phyloP scores from a whole-genome alignment of 2,888 invertebrate genomes.

The Sesia apiformis region DNA sequence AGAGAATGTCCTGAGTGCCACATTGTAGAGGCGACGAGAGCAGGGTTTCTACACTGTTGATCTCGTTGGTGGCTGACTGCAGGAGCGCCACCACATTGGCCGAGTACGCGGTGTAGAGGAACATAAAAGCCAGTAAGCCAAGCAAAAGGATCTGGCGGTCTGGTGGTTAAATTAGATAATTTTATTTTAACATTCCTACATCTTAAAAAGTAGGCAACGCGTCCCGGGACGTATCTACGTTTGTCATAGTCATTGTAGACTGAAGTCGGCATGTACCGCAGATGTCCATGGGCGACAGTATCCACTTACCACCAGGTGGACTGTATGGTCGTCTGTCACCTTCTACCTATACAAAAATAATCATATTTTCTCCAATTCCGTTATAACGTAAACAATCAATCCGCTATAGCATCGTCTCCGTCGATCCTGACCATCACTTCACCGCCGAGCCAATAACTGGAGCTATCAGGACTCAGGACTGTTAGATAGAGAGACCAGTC shows the following conservation, averaged over 20 bases:
- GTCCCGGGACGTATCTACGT: no score
- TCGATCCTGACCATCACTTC: constrained; percentile 88
- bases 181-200: no score
- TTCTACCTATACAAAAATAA: no score
- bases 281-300: no score
- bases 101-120: constrained; percentile 83
- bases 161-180: constrained; percentile 10
- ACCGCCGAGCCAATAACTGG: constrained; percentile 87
- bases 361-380: no score
- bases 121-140: constrained; percentile 77
- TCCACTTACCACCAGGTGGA: no score
- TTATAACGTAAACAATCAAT: constrained; percentile 75
- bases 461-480: constrained; percentile 81
- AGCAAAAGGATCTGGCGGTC: constrained; percentile 78
- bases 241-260: no score
- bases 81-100: constrained; percentile 84
- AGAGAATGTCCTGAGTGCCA: constrained; percentile 81
- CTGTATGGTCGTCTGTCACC: no score
- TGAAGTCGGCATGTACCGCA: no score
- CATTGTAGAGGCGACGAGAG: constrained; percentile 78
- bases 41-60: constrained; percentile 77
- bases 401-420: constrained; percentile 88
- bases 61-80: constrained; percentile 81
- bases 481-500: constrained; percentile 89
- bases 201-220: no score